Conservation (phyloP, 2,888 invertebrate species). For the Cosmia trapezina region DNA sequence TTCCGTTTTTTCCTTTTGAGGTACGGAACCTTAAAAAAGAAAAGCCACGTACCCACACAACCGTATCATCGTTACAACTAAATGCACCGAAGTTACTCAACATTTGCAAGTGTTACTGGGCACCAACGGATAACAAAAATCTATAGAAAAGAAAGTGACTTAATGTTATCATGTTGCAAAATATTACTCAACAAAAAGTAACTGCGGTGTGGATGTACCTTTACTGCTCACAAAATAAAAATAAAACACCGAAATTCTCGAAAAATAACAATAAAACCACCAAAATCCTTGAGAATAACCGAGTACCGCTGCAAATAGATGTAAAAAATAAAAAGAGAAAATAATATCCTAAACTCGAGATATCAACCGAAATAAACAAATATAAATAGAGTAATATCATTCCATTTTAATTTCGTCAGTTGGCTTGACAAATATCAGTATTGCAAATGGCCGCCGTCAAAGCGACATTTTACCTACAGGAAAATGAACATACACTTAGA, state of each 20-base stretch:
- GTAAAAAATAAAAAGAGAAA: neutral
- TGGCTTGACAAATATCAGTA: constrained; percentile 41
- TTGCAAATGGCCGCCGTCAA: constrained; percentile 41
- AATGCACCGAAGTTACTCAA: no score
- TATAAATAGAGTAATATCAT: neutral
- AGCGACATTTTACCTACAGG: constrained; percentile 21
- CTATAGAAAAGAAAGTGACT: no score
- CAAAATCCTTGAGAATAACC: neutral
- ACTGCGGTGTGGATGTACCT: no score
- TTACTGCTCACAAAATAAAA: neutral
- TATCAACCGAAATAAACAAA: neutral
- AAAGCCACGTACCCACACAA: neutral
- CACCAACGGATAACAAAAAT: no score
- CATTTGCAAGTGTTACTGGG: no score
- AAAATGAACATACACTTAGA: constrained; percentile 42
- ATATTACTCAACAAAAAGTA: no score
- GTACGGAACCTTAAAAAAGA: no score
- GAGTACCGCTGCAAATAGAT: neutral
- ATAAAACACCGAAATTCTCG: neutral
- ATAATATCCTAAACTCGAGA: neutral
- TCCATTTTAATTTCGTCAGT: constrained; percentile 19
- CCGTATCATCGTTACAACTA: neutral
- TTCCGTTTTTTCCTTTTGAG: no score
- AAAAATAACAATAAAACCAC: neutral
- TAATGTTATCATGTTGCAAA: no score